A percentile compares a stretch with the other conserved stretches of the same genome.
phyloP scores from a whole-genome alignment of 1,140 invertebrate genomes.

The Halyomorpha halys region DNA sequence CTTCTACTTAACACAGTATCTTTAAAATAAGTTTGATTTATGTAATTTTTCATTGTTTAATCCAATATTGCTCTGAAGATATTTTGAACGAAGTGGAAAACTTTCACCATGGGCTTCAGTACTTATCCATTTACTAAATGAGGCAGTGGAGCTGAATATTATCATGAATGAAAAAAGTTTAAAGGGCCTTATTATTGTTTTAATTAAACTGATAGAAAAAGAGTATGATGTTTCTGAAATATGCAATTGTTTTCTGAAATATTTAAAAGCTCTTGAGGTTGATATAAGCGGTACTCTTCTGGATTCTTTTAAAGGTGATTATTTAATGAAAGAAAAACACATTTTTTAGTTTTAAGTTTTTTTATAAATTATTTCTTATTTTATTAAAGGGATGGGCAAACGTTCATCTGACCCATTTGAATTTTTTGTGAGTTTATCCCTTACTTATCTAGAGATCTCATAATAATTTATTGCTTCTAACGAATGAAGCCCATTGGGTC shows the following conservation, averaged over 20 bases:
- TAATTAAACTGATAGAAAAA: background rate
- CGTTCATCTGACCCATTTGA: too few relatives aligned
- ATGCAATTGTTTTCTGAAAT: background rate
- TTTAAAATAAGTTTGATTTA: background rate
- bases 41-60: background rate
- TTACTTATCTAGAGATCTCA: too few relatives aligned
- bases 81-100: background rate
- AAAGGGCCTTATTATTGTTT: background rate
- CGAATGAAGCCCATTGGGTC: too few relatives aligned
- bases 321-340: too few relatives aligned
- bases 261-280: background rate
- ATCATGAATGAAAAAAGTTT: background rate
- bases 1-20: too few relatives aligned
- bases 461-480: too few relatives aligned
- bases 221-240: conserved; percentile 1
- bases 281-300: background rate
- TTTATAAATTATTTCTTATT: too few relatives aligned
- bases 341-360: too few relatives aligned
- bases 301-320: conserved; percentile 14
- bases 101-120: background rate
- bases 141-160: background rate
- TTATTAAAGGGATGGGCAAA: too few relatives aligned
- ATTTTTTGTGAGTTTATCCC: too few relatives aligned
- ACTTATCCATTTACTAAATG: background rate
- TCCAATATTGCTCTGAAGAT: background rate